Evolutionary conservation across 2,888 invertebrate species (phyloP).

Genomic region (Xiphydria camelus): DNA sequence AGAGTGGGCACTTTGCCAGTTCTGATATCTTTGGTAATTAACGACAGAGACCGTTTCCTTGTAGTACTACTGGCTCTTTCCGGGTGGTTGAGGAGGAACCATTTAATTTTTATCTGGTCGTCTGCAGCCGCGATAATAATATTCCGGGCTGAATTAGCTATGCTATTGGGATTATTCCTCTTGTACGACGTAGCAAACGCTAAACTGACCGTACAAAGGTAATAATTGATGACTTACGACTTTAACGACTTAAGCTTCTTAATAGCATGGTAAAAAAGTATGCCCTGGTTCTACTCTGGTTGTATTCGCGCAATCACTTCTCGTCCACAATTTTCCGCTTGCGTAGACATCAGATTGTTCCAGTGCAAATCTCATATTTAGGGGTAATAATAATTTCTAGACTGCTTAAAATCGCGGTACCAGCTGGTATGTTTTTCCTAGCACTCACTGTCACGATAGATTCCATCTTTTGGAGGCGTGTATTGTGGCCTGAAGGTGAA

Average conservation of each 20-base stretch:
- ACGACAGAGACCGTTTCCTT: slow-evolving; percentile 54
- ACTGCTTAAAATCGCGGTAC: slow-evolving; percentile 71
- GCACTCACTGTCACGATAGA: slow-evolving; percentile 79
- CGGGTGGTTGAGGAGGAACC: slow-evolving; percentile 80
- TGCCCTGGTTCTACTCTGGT: too few species aligned
- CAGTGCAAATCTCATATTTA: neutral
- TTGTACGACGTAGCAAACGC: slow-evolving; percentile 76
- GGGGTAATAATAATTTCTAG: slow-evolving; percentile 58
- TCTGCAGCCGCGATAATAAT: slow-evolving; percentile 89
- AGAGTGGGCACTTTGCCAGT: too few species aligned
- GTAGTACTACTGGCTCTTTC: slow-evolving; percentile 83
- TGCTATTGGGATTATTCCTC: slow-evolving; percentile 85
- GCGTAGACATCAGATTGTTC: neutral
- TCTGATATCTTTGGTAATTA: too few species aligned
- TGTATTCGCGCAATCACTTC: too few species aligned
- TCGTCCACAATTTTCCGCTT: slow-evolving; percentile 1
- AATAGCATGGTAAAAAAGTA: slow-evolving; percentile 30
- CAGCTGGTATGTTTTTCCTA: slow-evolving; percentile 71
- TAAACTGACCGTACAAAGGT: slow-evolving; percentile 72
- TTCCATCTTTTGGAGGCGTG: slow-evolving; percentile 89
- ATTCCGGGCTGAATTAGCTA: slow-evolving; percentile 86
- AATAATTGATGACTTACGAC: slow-evolving; percentile 26
- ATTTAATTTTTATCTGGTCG: slow-evolving; percentile 74
- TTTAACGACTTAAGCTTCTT: neutral
- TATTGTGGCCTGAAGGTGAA: slow-evolving; percentile 96